Evolutionary conservation across 2,888 invertebrate species (phyloP).

Genomic region (Nymphalis c-album): DNA sequence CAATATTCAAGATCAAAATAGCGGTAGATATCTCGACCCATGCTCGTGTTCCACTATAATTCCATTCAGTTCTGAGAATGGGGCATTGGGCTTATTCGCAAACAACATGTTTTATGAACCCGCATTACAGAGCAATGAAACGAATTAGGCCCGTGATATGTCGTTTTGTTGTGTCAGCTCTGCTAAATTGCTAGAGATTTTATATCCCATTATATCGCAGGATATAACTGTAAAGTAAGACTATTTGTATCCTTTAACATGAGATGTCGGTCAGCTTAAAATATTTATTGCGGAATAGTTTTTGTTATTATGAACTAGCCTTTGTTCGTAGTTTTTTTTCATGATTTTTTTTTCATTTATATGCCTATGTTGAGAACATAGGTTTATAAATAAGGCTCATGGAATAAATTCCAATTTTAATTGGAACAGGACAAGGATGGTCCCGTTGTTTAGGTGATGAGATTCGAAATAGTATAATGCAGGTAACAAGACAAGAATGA

Average conservation of each 20-base stretch:
- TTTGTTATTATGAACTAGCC: not conserved
- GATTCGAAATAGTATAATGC: too few relatives aligned
- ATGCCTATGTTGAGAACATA: too few relatives aligned
- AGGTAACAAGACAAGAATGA: too few relatives aligned
- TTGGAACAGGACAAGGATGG: too few relatives aligned
- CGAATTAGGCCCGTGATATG: constrained; percentile 66
- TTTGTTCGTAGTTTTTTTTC: too few relatives aligned
- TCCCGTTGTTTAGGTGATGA: too few relatives aligned
- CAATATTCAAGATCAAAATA: not conserved
- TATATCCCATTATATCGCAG: constrained; percentile 22
- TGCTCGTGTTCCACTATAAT: not conserved
- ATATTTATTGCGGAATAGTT: not conserved
- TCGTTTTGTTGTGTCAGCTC: constrained; percentile 51
- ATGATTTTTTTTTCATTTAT: too few relatives aligned
- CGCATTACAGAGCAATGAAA: constrained; percentile 67
- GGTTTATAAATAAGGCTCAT: too few relatives aligned
- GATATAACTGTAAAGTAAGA: constrained; percentile 20
- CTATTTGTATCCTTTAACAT: not conserved
- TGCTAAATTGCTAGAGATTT: constrained; percentile 45
- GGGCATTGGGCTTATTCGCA: constrained; percentile 59
- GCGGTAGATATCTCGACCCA: not conserved
- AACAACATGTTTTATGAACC: constrained; percentile 75
- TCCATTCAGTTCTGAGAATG: constrained; percentile 38
- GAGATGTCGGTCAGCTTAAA: not conserved
- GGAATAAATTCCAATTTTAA: too few relatives aligned